Percentiles rank a stretch among this genome's conserved stretches.
Evolutionary conservation across 2,888 invertebrate species (phyloP).

Genomic region (Fragum fragum): DNA sequence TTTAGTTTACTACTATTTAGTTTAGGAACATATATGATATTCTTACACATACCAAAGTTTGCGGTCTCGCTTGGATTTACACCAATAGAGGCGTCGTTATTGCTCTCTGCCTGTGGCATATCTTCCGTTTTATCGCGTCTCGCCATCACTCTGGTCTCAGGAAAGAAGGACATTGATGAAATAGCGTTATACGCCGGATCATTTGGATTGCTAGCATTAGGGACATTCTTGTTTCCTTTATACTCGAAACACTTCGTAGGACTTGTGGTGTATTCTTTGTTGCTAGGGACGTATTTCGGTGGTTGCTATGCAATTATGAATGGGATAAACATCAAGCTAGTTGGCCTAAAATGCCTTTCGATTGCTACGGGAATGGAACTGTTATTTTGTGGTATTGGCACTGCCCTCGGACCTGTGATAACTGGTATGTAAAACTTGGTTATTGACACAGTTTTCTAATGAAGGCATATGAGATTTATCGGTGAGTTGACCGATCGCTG

Average conservation of each 20-base stretch:
- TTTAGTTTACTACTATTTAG: constrained; percentile 62
- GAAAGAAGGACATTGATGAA: constrained; percentile 65
- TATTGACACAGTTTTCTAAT: no score
- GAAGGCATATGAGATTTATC: no score
- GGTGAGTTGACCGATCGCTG: no score
- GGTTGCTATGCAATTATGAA: constrained; percentile 70
- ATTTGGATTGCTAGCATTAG: constrained; percentile 62
- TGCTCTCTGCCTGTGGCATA: constrained; percentile 65
- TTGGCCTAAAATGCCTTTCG: constrained; percentile 61
- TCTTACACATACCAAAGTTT: constrained; percentile 67
- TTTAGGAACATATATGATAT: constrained; percentile 70
- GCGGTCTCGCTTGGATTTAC: constrained; percentile 53
- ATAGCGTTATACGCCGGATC: constrained; percentile 63
- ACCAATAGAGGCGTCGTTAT: constrained; percentile 43
- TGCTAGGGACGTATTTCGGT: constrained; percentile 68
- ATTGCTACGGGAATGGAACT: constrained; percentile 67
- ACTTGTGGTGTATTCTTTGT: constrained; percentile 59
- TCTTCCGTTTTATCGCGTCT: constrained; percentile 63
- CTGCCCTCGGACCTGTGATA: constrained; percentile 66
- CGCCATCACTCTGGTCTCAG: constrained; percentile 57
- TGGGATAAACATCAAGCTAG: constrained; percentile 61
- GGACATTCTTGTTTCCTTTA: constrained; percentile 64
- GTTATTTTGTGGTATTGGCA: constrained; percentile 62
- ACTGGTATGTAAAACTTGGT: constrained; percentile 58
- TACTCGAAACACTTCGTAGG: constrained; percentile 60